Conservation (phyloP, 2,113 vertebrate genomes). For the Nipponia nippon region DNA sequence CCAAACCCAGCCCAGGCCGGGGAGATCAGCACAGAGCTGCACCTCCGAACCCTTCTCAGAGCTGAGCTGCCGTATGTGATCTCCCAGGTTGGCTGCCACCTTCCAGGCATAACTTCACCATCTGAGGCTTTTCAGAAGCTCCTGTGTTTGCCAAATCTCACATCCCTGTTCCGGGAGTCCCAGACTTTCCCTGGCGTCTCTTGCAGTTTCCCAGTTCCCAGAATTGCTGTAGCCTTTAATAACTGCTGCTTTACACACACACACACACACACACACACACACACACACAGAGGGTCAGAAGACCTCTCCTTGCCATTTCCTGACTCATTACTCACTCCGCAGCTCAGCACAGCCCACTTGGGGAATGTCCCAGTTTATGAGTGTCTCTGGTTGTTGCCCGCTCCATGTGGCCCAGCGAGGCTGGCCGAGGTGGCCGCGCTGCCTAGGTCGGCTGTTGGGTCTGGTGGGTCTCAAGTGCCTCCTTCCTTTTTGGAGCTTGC, state of each 20-base stretch:
- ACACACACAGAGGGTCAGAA: background rate
- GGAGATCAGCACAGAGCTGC: background rate
- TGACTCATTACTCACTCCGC: background rate
- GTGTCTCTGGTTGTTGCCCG: background rate
- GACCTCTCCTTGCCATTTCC: background rate
- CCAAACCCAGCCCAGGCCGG: background rate
- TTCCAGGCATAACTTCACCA: background rate
- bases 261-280: no score
- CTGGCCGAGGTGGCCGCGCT: accelerated
- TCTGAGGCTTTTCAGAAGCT: background rate
- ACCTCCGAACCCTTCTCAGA: background rate
- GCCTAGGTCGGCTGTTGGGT: accelerated
- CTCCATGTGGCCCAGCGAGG: accelerated
- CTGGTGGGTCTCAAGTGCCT: background rate
- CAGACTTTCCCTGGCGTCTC: background rate
- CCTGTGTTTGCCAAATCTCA: background rate
- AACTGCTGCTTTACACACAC: background rate
- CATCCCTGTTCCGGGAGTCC: background rate
- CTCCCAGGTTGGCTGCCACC: background rate
- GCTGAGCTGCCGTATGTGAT: background rate
- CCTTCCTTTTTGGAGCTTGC: background rate
- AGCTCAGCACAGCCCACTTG: background rate
- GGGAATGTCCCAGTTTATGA: background rate
- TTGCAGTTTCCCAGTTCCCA: background rate
- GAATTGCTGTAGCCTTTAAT: background rate